Evolutionary conservation across 2,113 vertebrate genomes (phyloP), one percentile per base, ranked within the genome.

Genomic region (Ceuthmochares aereus): DNA sequence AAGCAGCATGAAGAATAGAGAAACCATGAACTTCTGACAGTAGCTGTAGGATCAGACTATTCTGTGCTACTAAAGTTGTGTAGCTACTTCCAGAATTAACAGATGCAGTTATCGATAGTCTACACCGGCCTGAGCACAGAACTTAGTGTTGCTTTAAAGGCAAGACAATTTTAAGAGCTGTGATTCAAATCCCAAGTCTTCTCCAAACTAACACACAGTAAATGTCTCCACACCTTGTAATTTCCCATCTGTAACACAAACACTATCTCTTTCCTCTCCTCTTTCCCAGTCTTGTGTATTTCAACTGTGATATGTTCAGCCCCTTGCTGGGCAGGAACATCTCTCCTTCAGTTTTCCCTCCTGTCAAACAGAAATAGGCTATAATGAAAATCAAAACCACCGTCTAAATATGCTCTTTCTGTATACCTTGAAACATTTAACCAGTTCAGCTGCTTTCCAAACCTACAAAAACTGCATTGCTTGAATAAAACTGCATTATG

Each of bases 31-130:
- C 20, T 75, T 49, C 73, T 14, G 2, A 27, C 18, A 75, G 27
- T 7, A 78, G 32, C 23, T 26, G 5, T 5, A 77, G 52, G 43
- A 86, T 10, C 47, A 88, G 56, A 23, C 47, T 67, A 7, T 21
- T 20, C 63, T 0, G 0, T 11, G 30, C 32, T 52, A 80, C 51
- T 30, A 40, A 74, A 70, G 16, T 42, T 63, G 52, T 0, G 0
- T 3, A 37, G 52, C 37, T 79, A 84, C 58, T 60, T 66, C 52
- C 56, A 89, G 52, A 90, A 78, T 26, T 60, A 92, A 40, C 25
- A 67, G 42, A 37, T 70, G 32, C 15, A 56, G 26, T 51, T 70
- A 42, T 18, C 55, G 37, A 36, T 7, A 34, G 69, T 32, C 29
- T 84, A 78, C 74, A 51, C 6, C 21, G n/a, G 43, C 64, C 64